Conservation (phyloP, 2,888 invertebrate species). For the Leptogaster cylindrica region DNA sequence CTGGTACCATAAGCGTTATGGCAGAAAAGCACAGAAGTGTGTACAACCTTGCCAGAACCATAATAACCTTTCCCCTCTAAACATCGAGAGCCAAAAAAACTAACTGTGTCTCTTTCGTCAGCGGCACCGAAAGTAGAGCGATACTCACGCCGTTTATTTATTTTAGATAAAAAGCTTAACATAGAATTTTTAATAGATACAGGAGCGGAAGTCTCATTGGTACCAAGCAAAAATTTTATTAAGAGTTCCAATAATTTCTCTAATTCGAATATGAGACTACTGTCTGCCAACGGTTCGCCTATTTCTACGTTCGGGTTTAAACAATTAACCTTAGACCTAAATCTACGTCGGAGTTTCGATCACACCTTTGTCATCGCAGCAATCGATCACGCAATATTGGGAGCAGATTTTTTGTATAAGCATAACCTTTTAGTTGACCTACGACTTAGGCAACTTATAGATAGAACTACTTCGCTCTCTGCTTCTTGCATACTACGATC, state of each 20-base stretch:
- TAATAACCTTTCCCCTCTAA: no score
- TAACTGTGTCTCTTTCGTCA: not conserved
- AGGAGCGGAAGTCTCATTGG: not conserved
- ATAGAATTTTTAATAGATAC: not conserved
- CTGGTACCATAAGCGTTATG: not conserved
- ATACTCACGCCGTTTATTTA: not conserved
- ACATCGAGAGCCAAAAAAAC: not conserved
- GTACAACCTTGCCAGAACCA: not conserved
- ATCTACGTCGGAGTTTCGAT: not conserved
- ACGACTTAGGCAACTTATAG: not conserved
- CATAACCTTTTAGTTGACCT: not conserved
- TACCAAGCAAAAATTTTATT: not conserved
- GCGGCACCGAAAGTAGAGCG: not conserved
- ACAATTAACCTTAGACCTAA: not conserved
- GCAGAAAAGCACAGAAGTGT: not conserved
- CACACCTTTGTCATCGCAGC: not conserved
- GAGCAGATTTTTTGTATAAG: conserved; percentile 3
- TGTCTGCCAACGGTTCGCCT: not conserved
- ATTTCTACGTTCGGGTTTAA: not conserved
- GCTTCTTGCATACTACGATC: not conserved
- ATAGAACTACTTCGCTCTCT: not conserved
- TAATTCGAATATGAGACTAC: not conserved
- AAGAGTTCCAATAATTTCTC: not conserved
- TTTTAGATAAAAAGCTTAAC: not conserved
- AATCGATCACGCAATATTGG: not conserved